phyloP scores from a whole-genome alignment of 23 tunicate species.

The Pegea sp. region DNA sequence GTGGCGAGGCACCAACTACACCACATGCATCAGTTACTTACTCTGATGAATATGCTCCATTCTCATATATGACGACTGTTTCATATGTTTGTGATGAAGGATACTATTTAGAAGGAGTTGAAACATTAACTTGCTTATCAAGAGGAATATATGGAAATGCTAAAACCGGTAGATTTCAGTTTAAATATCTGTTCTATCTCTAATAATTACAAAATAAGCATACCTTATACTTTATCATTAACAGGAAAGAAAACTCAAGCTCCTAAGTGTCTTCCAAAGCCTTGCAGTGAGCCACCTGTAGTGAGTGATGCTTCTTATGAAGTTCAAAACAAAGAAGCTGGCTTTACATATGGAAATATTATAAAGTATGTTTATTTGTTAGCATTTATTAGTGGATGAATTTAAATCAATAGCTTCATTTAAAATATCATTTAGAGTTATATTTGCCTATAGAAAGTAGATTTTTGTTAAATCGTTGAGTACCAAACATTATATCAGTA shows the following conservation, averaged over 20 bases:
- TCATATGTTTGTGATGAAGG: conserved; percentile 23
- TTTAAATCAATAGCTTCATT: background rate
- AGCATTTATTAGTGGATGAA: background rate
- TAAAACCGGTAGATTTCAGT: background rate
- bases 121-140: conserved; percentile 11
- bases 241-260: too few species aligned
- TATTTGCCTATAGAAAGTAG: too few species aligned
- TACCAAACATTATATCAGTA: too few species aligned
- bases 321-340: background rate
- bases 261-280: conserved; percentile 1
- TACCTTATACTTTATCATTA: too few species aligned
- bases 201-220: too few species aligned
- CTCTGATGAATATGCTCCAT: background rate
- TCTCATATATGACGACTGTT: conserved; percentile 1
- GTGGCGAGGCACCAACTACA: conserved; percentile 1
- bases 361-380: background rate
- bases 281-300: background rate
- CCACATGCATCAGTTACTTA: background rate
- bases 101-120: conserved; percentile 21
- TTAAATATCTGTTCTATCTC: too few species aligned
- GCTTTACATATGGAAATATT: background rate
- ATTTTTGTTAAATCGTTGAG: too few species aligned
- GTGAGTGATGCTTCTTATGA: background rate
- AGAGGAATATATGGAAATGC: conserved; percentile 12
- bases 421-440: too few species aligned